phyloP scores from a whole-genome alignment of 1,140 invertebrate species.

The Dendroctonus valens region DNA sequence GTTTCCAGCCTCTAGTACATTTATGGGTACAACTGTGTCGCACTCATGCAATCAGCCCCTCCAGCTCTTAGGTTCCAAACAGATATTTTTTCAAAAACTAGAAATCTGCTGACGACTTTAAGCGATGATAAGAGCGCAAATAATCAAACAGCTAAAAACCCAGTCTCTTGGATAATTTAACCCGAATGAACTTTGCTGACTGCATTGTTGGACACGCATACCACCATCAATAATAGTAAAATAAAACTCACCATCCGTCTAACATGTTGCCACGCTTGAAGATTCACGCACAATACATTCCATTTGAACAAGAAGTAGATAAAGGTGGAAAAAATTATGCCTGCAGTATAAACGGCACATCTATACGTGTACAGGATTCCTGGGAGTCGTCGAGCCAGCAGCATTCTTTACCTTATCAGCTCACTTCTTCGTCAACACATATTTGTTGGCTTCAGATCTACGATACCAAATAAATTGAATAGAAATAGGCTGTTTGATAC shows the following conservation, averaged over 20 bases:
- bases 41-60: too few species aligned
- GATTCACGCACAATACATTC: conserved; percentile 59
- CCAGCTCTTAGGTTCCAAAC: too few species aligned
- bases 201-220: background rate
- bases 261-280: conserved; percentile 57
- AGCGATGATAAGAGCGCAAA: background rate
- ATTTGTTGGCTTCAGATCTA: too few species aligned
- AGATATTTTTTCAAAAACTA: too few species aligned
- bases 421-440: too few species aligned
- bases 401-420: conserved; percentile 20
- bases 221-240: background rate
- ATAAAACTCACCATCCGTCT: conserved; percentile 56
- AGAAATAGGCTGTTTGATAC: too few species aligned
- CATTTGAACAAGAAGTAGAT: conserved; percentile 55
- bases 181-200: background rate
- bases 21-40: too few species aligned
- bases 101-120: too few species aligned
- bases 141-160: background rate
- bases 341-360: conserved; percentile 35
- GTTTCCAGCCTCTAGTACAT: too few species aligned
- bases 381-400: conserved; percentile 37
- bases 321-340: conserved; percentile 35
- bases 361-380: conserved; percentile 39
- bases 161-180: background rate
- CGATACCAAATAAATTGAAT: too few species aligned